Evolutionary conservation across 1,140 invertebrate genomes (phyloP).

Genomic region (Drosophila setifemur): DNA sequence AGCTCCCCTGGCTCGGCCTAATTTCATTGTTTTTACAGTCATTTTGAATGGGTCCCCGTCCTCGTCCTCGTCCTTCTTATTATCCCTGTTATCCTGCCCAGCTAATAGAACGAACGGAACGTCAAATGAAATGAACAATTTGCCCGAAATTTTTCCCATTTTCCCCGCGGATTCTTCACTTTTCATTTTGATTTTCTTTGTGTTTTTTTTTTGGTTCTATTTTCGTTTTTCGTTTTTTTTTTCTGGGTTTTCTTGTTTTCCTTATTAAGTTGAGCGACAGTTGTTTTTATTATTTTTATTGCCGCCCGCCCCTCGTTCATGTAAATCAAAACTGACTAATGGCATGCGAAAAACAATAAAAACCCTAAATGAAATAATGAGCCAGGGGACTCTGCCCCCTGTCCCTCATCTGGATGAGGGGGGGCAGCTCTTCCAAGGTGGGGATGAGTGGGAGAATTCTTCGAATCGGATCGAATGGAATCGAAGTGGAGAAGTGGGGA

Average conservation of each 20-base stretch:
- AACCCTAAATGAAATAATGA: constrained; percentile 78
- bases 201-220: constrained; percentile 10
- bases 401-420: too few species aligned
- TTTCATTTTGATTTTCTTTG: constrained; percentile 8
- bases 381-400: constrained; percentile 55
- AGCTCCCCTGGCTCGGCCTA: constrained; percentile 60
- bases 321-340: constrained; percentile 79
- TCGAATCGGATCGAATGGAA: too few species aligned
- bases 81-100: background rate
- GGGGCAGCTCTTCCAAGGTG: background rate
- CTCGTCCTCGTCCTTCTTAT: background rate
- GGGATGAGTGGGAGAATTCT: background rate
- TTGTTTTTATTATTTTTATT: constrained; percentile 80
- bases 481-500: too few species aligned
- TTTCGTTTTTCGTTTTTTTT: constrained; percentile 21
- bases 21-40: constrained; percentile 80
- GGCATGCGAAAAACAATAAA: constrained; percentile 80
- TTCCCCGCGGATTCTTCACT: background rate
- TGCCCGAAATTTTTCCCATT: constrained; percentile 25
- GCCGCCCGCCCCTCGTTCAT: constrained; percentile 34
- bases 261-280: constrained; percentile 79
- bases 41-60: constrained; percentile 69
- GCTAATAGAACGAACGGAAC: constrained; percentile 1
- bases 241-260: constrained; percentile 25
- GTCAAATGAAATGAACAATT: constrained; percentile 56